Evolutionary conservation across 2,113 vertebrate genomes (phyloP).

Genomic region (Hiodon tergisus): DNA sequence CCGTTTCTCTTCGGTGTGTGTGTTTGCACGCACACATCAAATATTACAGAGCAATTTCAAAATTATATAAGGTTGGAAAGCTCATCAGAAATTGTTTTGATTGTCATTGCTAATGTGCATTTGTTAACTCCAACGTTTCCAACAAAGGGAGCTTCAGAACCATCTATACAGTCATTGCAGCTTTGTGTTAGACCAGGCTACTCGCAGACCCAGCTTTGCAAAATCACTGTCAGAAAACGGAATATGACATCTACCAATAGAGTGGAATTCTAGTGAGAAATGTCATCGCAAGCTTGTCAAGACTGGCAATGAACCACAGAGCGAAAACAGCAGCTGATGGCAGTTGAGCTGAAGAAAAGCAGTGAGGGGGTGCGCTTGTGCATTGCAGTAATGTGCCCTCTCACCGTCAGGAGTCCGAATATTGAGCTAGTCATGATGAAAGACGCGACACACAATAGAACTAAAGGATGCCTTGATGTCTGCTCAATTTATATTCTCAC

Average conservation of each 20-base stretch:
- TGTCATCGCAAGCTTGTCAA: background rate
- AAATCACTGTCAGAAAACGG: too few species aligned
- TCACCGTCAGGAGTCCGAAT: background rate
- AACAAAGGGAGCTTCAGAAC: too few species aligned
- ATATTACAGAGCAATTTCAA: too few species aligned
- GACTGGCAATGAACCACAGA: background rate
- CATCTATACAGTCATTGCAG: too few species aligned
- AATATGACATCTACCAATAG: background rate
- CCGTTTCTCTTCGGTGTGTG: too few species aligned
- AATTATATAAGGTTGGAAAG: too few species aligned
- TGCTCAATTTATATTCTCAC: background rate
- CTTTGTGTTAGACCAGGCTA: too few species aligned
- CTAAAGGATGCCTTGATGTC: background rate
- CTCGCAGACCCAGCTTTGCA: too few species aligned
- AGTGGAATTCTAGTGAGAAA: background rate
- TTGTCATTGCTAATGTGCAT: too few species aligned
- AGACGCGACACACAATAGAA: background rate
- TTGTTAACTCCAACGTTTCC: too few species aligned
- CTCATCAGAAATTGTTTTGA: too few species aligned
- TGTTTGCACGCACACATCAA: too few species aligned
- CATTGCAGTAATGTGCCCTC: background rate
- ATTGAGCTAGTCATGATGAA: constrained; percentile 5
- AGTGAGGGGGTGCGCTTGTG: background rate
- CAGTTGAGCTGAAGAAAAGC: background rate
- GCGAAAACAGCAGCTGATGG: background rate